Conservation (phyloP, 2,113 vertebrate species). For the Chelonoidis abingdonii region DNA sequence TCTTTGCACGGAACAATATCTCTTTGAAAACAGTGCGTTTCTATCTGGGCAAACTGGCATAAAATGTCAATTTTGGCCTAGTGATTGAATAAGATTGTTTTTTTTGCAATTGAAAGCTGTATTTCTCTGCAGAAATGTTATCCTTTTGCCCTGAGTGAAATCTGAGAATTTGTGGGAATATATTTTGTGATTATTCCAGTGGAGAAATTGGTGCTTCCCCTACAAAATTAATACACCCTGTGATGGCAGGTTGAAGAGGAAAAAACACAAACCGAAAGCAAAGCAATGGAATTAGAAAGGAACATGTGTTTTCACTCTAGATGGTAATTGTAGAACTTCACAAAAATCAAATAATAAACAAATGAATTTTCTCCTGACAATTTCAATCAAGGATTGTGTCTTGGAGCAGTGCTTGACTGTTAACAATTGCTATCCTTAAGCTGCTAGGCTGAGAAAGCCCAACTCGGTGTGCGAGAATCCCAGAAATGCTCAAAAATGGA, state of each 20-base stretch:
- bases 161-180: background rate
- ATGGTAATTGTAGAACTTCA: background rate
- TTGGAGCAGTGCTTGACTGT: background rate
- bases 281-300: background rate
- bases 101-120: background rate
- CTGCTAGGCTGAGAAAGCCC: background rate
- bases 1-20: background rate
- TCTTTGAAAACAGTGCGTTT: background rate
- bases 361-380: background rate
- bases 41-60: background rate
- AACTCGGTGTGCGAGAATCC: background rate
- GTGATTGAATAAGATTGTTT: background rate
- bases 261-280: background rate
- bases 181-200: background rate
- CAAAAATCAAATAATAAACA: background rate
- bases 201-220: background rate
- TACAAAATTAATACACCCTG: background rate
- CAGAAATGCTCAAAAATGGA: conserved; percentile 24
- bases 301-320: background rate
- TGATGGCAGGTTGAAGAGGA: background rate
- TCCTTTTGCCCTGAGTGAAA: background rate
- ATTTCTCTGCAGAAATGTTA: background rate
- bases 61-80: background rate
- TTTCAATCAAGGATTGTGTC: conserved; percentile 4
- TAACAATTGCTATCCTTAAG: background rate